A percentile compares a stretch with the other conserved stretches of the same genome.
Conservation (phyloP, 2,113 vertebrate species). For the Sphaerodactylus townsendi region DNA sequence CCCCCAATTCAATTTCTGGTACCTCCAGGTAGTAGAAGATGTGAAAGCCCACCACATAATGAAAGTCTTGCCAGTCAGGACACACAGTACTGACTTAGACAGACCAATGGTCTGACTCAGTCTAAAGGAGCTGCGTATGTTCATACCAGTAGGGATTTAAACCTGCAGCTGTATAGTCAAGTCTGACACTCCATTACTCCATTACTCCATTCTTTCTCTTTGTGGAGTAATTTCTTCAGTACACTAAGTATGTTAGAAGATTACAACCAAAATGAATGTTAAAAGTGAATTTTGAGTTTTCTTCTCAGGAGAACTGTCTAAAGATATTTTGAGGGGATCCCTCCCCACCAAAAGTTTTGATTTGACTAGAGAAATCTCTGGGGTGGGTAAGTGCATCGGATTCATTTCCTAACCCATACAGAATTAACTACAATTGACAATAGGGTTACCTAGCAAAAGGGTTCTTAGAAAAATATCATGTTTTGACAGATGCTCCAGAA, state of each 20-base stretch:
- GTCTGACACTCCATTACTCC: too few relatives aligned
- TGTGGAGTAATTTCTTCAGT: too few relatives aligned
- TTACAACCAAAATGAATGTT: neutral
- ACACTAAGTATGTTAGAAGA: neutral
- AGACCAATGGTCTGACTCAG: too few relatives aligned
- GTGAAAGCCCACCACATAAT: too few relatives aligned
- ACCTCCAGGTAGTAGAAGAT: too few relatives aligned
- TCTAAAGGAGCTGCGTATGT: too few relatives aligned
- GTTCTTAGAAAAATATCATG: neutral
- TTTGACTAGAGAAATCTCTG: neutral
- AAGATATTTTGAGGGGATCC: neutral
- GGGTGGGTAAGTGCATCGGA: neutral
- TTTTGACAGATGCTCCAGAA: neutral
- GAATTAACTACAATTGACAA: neutral
- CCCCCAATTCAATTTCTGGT: too few relatives aligned
- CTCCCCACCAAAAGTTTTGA: neutral
- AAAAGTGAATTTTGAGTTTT: neutral
- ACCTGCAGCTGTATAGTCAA: too few relatives aligned
- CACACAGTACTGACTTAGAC: too few relatives aligned
- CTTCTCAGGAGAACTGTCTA: neutral
- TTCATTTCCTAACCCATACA: neutral
- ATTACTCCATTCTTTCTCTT: too few relatives aligned
- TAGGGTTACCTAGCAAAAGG: neutral
- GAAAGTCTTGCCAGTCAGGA: too few relatives aligned
- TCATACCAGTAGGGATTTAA: too few relatives aligned